Base-by-base conservation (phyloP, 2,888 invertebrate species). In the Sphaerophoria rueppellii region DNA sequence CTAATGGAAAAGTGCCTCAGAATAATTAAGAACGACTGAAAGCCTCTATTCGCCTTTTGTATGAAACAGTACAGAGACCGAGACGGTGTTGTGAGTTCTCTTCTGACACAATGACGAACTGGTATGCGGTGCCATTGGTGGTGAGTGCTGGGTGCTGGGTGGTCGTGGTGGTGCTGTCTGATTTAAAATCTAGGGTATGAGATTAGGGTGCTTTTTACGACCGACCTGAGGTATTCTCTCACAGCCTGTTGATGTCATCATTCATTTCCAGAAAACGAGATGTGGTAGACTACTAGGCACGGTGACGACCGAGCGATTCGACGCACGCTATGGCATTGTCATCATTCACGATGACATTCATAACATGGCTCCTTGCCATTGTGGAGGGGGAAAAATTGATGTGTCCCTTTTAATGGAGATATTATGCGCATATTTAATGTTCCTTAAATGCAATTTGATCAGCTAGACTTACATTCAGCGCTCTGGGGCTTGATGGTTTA, bases 371-470 rank as follows among this genome's bases (percentile, higher is more conserved):
- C 70, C 79, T 83, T 83, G 80, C n/a, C n/a, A n/a, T 80, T 72
- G 73, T 11, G 14, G 0, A 35, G 35, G 3, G 5, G 16, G 61
- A 52, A 75, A 75, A 85, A 80, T 85, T 85, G 75, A 60, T 83
- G 79, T 76, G 83, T 76, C 71, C 75, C 67, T 79, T 75, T 80
- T 83, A 80, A 85, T 85, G 83, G 83, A 80, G 69, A 76, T 85
- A 85, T 85, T 85, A 85, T 85, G 83, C 80, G 80, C 83, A 85
- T 85, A 80, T 85, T 80, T 85, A 85, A 85, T 85, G 65, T 80
- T 52, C 55, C 54, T 57, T 67, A 75, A 83, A 82, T 78, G 82
- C 78, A 83, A 79, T 83, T 76, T 69, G 76, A 80, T 69, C 63
- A 55, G 50, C 35, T 54, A 32, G 16, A 43, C 24, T 24, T 24